Base-by-base conservation (phyloP, 2,888 invertebrate species). In the Blastobasis lacticolella region DNA sequence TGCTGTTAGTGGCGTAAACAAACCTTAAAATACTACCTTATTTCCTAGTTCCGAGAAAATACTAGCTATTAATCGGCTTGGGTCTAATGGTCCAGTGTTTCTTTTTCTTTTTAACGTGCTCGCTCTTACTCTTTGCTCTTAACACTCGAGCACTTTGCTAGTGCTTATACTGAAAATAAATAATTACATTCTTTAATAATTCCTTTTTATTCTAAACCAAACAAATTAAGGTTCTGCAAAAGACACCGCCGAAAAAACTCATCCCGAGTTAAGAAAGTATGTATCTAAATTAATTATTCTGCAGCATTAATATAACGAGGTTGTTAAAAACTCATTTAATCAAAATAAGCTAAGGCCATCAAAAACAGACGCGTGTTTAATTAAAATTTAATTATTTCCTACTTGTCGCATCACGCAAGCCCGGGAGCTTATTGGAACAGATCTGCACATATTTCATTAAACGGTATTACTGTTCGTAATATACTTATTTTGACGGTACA, bases 351-450 rank as follows among this genome's bases (percentile, higher is more conserved):
- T 45, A 50, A 53, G 8, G 56, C 55, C 50, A 55, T 63, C 60
- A 58, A 49, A 42, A 49, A 52, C 49, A 49, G 52, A 47, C 38
- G 53, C 54, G 47, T 52, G 45, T 40, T 45, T 62, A 61, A 64
- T 66, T 62, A 64, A 56, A 58, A 58, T 56, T 56, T 55, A 57
- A 63, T 64, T 63, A 58, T 59, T 54, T 59, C 46, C 45, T 45
- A 42, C 46, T 52, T 50, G 46, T 54, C 53, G 45, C 41, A 55
- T 46, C 52, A 38, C 38, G 49, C 43, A 58, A 49, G 49, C 51
- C 50, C 23, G 23, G 23, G 23, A 23, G 23, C 23, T 23, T 23
- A 23, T 23, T 23, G 23, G 23, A 23, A 23, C 23, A 23, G 23
- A 23, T 23, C 23, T 23, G 23, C 23, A 23, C 23, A 23, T 23